phyloP scores from a whole-genome alignment of 2,113 vertebrate species.

The Oxygymnocypris stewartii region DNA sequence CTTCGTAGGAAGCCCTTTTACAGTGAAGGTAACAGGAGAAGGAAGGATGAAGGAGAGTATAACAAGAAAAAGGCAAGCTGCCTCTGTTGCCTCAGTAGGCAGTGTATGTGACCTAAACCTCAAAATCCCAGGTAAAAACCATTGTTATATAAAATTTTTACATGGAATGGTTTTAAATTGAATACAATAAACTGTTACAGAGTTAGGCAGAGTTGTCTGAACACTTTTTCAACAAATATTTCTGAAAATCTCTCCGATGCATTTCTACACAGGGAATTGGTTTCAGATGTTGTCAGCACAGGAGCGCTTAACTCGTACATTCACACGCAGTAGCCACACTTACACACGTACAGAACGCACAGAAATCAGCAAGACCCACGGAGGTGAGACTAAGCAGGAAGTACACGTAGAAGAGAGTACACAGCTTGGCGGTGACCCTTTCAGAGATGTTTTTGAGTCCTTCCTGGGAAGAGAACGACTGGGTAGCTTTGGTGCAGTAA shows the following conservation, averaged over 20 bases:
- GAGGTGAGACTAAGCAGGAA: conserved; percentile 92
- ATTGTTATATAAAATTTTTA: neutral
- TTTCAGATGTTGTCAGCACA: conserved; percentile 99
- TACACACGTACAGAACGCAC: conserved; percentile 96
- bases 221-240: neutral
- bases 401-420: conserved; percentile 96
- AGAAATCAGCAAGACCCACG: conserved; percentile 92
- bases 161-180: neutral
- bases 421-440: conserved; percentile 87
- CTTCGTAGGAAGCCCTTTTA: conserved; percentile 89
- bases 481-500: conserved; percentile 81
- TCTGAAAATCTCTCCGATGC: neutral
- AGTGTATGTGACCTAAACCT: conserved; percentile 97
- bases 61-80: conserved; percentile 88
- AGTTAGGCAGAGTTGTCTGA: neutral
- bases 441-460: conserved; percentile 89
- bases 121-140: conserved; percentile 88
- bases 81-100: conserved; percentile 91
- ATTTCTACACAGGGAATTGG: conserved; percentile 84
- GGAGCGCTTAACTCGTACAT: conserved; percentile 90
- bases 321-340: conserved; percentile 94
- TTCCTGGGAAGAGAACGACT: conserved; percentile 89
- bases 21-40: conserved; percentile 93
- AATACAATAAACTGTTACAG: neutral
- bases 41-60: conserved; percentile 97